Conservation (phyloP, 2,113 vertebrate species). For the Trematocara stigmaticum region DNA sequence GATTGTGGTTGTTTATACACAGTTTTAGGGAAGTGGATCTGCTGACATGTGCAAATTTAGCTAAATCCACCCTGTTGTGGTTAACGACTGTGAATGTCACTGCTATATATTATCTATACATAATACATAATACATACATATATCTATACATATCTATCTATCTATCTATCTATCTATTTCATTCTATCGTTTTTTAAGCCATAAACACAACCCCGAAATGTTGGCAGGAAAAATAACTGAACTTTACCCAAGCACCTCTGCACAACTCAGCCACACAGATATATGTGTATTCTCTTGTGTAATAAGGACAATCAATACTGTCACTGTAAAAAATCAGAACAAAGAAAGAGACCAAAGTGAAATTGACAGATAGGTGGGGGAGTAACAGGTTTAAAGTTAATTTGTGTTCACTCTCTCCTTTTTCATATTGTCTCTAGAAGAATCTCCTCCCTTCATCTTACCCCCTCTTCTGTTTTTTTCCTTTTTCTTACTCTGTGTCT, state of each 20-base stretch:
- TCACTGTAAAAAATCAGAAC: constrained; percentile 48
- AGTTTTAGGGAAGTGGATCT: constrained; percentile 53
- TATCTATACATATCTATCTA: no score
- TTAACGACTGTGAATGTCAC: neutral
- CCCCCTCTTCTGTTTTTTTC: neutral
- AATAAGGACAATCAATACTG: constrained; percentile 64
- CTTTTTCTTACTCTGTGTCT: neutral
- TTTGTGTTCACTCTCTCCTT: constrained; percentile 48
- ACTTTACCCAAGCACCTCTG: constrained; percentile 18
- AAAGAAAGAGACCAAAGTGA: constrained; percentile 57
- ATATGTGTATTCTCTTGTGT: constrained; percentile 50
- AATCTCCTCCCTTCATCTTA: constrained; percentile 8
- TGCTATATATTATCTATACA: neutral
- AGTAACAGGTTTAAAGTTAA: constrained; percentile 66
- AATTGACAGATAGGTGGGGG: constrained; percentile 65
- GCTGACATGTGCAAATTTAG: constrained; percentile 43
- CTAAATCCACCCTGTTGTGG: constrained; percentile 15
- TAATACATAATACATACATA: no score
- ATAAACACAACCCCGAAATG: neutral
- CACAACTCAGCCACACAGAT: constrained; percentile 16
- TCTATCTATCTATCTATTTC: no score
- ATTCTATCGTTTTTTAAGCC: neutral
- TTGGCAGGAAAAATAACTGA: constrained; percentile 9
- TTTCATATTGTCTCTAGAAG: constrained; percentile 57
- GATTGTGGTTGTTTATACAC: neutral